These are phyloP conservation scores for Lagopus leucura DNA, from an alignment of 2,113 vertebrate species.

Conservation along the genomic window DNA sequence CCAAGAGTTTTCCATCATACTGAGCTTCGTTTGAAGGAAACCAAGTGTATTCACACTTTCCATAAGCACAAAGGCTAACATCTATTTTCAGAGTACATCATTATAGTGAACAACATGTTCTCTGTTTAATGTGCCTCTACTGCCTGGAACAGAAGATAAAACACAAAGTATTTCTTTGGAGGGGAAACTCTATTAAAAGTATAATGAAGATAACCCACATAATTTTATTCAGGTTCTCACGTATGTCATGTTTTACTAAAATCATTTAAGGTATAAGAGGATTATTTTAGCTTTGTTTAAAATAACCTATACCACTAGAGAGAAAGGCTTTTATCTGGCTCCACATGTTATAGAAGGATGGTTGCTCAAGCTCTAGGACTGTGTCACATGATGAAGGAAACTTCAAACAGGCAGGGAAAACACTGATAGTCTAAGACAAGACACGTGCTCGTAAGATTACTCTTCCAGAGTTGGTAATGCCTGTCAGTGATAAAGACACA, in stretches of 20 bases:
- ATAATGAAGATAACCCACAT: neutral
- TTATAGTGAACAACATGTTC: constrained; percentile 7
- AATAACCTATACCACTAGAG: neutral
- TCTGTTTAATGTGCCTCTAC: neutral
- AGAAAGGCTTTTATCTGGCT: neutral
- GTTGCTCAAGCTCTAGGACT: neutral
- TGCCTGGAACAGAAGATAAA: neutral
- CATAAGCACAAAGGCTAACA: neutral
- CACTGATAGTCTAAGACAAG: neutral
- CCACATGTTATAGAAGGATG: neutral
- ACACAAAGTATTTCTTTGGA: neutral
- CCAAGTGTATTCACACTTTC: neutral
- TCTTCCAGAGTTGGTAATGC: accelerated
- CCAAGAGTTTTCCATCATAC: neutral
- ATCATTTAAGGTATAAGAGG: neutral
- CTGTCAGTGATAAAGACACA: neutral
- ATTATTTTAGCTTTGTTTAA: neutral
- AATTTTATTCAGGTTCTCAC: neutral
- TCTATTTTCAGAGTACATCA: constrained; percentile 1
- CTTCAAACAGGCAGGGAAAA: neutral
- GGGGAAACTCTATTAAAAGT: neutral
- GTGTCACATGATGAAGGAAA: neutral
- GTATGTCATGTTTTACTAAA: neutral
- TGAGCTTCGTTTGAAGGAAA: constrained; percentile 40
- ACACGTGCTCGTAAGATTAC: neutral